Conservation (phyloP, 1,140 invertebrate genomes). For the Bombus affinis region DNA sequence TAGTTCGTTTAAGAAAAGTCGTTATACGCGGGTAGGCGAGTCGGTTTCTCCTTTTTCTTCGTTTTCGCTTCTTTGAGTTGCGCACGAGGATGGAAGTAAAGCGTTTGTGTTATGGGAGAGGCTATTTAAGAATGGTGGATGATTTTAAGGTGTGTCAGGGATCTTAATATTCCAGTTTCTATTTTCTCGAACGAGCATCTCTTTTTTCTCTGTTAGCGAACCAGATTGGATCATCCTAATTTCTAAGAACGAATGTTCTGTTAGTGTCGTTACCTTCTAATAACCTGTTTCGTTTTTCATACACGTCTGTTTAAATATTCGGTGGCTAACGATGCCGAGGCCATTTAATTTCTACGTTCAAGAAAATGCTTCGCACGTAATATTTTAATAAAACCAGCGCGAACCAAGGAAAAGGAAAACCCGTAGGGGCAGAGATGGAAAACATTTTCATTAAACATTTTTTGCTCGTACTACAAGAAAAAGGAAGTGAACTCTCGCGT, state of each 20-base stretch:
- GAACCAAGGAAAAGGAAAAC: too few relatives aligned
- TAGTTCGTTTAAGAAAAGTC: neutral
- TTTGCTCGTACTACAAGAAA: neutral
- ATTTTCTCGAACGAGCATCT: neutral
- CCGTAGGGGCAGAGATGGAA: neutral
- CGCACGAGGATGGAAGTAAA: neutral
- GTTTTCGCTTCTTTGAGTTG: neutral
- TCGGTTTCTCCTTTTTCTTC: neutral
- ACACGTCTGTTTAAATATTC: neutral
- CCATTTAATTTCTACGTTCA: neutral
- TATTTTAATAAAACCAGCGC: conserved; percentile 16
- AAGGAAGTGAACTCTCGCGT: neutral
- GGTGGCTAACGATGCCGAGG: neutral
- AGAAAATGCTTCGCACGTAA: conserved; percentile 15
- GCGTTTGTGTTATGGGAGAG: neutral
- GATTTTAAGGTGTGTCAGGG: neutral
- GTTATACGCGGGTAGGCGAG: neutral
- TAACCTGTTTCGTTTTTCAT: neutral
- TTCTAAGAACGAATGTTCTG: neutral
- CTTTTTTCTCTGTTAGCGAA: neutral
- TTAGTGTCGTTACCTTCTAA: neutral
- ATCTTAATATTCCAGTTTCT: neutral
- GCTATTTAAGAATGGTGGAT: neutral
- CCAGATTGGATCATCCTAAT: neutral
- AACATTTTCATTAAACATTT: neutral